phyloP scores from a whole-genome alignment of 2,888 invertebrate genomes.

The Coleophora deauratella region DNA sequence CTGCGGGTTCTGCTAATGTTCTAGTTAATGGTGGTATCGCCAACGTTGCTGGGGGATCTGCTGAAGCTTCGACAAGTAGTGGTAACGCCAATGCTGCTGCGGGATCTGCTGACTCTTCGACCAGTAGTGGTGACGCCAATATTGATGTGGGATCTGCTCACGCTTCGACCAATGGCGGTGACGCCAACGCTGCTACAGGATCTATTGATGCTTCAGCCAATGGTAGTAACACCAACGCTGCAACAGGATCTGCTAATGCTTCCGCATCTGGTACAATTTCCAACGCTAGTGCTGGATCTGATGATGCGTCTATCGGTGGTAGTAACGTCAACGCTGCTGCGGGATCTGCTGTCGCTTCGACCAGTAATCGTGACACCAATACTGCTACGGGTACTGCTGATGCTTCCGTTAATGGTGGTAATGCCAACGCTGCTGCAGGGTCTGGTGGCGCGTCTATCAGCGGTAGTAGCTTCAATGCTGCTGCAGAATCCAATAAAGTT shows the following conservation, averaged over 20 bases:
- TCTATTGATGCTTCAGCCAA: background rate
- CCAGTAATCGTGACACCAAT: background rate
- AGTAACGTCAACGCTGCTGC: background rate
- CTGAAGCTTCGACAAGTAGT: background rate
- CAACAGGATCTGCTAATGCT: background rate
- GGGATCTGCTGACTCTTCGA: background rate
- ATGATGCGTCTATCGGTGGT: background rate
- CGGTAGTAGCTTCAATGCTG: background rate
- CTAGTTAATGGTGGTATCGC: too few species aligned
- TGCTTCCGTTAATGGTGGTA: background rate
- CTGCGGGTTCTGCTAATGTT: too few species aligned
- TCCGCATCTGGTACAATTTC: background rate
- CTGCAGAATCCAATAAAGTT: background rate
- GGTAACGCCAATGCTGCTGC: background rate
- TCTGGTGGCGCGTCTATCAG: background rate
- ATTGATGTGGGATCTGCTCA: background rate
- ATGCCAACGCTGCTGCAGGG: background rate
- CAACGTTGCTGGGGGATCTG: too few species aligned
- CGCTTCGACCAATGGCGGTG: background rate
- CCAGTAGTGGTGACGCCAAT: background rate
- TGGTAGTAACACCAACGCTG: too few species aligned
- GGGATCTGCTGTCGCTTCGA: background rate
- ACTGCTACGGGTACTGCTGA: background rate
- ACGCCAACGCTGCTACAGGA: background rate
- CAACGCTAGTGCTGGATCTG: background rate